Evolutionary conservation across 2,113 vertebrate species (phyloP).

Genomic region (Chrysochloris asiatica): DNA sequence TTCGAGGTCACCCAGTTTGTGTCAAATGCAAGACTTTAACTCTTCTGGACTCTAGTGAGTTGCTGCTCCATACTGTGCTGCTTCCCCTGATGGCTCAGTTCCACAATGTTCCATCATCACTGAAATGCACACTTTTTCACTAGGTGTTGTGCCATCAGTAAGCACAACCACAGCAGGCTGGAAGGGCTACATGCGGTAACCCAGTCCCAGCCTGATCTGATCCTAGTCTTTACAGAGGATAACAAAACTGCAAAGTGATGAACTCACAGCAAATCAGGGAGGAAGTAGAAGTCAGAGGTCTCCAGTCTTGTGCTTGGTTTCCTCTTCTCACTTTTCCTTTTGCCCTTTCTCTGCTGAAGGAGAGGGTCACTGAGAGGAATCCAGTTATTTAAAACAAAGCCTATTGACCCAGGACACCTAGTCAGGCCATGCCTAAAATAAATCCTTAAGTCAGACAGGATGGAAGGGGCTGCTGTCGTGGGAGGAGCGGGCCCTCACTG

Average conservation of each 20-base stretch:
- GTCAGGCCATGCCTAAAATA: constrained; percentile 71
- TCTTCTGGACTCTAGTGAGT: background rate
- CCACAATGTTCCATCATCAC: rapidly evolving
- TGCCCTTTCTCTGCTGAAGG: constrained; percentile 27
- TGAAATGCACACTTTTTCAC: background rate
- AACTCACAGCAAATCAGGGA: background rate
- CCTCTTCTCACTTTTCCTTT: background rate
- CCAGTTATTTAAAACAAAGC: constrained; percentile 77
- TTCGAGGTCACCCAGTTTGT: background rate
- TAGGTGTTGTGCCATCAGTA: background rate
- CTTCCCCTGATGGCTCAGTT: background rate
- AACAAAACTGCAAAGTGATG: background rate
- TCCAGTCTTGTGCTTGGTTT: background rate
- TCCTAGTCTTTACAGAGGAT: background rate
- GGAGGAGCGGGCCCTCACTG: background rate
- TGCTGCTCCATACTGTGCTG: rapidly evolving
- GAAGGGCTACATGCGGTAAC: too few relatives aligned
- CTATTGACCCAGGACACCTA: constrained; percentile 76
- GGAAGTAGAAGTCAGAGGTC: background rate
- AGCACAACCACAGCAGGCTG: background rate
- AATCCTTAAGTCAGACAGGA: constrained; percentile 57
- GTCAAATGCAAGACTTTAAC: background rate
- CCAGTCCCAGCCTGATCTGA: background rate
- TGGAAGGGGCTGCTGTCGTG: constrained; percentile 49
- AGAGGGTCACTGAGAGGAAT: constrained; percentile 38